These are phyloP conservation scores for Struthidea cinerea DNA, from an alignment of 2,113 vertebrate species.

Conservation along the genomic window DNA sequence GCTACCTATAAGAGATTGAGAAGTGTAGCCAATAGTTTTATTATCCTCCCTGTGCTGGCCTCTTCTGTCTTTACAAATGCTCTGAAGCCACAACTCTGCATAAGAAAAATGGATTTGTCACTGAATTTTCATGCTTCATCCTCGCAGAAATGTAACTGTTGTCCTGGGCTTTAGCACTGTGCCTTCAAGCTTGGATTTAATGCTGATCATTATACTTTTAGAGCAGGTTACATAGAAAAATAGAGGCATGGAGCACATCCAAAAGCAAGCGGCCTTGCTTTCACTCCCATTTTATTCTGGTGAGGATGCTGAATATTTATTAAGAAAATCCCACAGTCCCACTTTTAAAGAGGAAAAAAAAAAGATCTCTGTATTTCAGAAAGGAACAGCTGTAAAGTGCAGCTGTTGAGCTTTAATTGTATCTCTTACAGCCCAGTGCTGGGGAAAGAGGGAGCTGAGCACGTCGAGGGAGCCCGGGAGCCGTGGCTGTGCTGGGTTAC, in stretches of 20 bases:
- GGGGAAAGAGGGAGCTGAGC: not conserved
- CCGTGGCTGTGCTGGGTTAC: fast-evolving
- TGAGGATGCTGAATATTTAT: conserved; percentile 48
- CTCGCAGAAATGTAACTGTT: conserved; percentile 72
- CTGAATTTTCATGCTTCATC: conserved; percentile 61
- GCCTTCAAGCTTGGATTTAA: conserved; percentile 69
- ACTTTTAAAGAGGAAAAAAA: not conserved
- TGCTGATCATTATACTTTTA: conserved; percentile 68
- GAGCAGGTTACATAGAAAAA: conserved; percentile 62
- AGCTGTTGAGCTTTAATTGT: not conserved
- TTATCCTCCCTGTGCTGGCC: not conserved
- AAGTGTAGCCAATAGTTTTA: not conserved
- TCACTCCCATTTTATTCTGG: conserved; percentile 44
- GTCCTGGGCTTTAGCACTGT: conserved; percentile 64
- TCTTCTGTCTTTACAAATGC: conserved; percentile 48
- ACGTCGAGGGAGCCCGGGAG: fast-evolving
- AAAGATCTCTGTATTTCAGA: not conserved
- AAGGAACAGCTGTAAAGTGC: conserved; percentile 20
- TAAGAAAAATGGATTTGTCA: conserved; percentile 75
- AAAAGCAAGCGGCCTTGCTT: conserved; percentile 42
- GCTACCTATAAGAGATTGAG: not conserved
- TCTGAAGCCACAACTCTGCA: conserved; percentile 34
- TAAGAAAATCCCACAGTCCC: conserved; percentile 40
- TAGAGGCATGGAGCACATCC: conserved; percentile 51
- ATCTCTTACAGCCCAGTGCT: not conserved